These are phyloP conservation scores for Parazoanthus swiftii DNA, from an alignment of 92 coral and sea anemone species.

Conservation along the genomic window DNA sequence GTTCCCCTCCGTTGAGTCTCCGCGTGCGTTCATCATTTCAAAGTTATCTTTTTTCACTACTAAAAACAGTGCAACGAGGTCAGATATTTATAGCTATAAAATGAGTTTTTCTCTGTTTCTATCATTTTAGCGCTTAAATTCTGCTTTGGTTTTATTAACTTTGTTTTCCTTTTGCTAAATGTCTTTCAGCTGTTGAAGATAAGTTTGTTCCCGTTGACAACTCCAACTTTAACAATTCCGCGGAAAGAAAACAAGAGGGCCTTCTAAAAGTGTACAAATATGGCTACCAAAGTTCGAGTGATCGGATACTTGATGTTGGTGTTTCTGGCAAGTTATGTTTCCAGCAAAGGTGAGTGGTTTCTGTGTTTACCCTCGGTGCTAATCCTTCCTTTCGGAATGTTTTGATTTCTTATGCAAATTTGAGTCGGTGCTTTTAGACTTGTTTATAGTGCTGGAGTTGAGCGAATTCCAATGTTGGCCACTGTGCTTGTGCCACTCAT, in stretches of 20 bases:
- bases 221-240: background rate
- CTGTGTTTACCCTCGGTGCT: constrained; percentile 30
- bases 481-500: background rate
- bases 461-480: constrained; percentile 36
- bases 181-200: constrained; percentile 28
- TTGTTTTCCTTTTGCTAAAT: background rate
- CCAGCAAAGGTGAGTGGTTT: constrained; percentile 24
- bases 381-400: constrained; percentile 37
- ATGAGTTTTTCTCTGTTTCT: background rate
- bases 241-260: background rate
- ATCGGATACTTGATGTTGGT: background rate
- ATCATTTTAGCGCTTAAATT: background rate
- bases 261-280: background rate
- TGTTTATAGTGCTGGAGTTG: constrained; percentile 27
- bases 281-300: background rate
- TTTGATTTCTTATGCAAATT: constrained; percentile 46
- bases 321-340: constrained; percentile 15
- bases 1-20: too few relatives aligned
- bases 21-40: too few relatives aligned
- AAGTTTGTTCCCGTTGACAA: background rate
- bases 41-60: background rate
- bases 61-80: background rate
- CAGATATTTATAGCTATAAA: background rate
- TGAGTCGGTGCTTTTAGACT: constrained; percentile 29
- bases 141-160: constrained; percentile 19